Evolutionary conservation across 2,113 vertebrate genomes (phyloP), one percentile per base, ranked within the genome.

Genomic region (Gnathonemus echidnorhynchus): DNA sequence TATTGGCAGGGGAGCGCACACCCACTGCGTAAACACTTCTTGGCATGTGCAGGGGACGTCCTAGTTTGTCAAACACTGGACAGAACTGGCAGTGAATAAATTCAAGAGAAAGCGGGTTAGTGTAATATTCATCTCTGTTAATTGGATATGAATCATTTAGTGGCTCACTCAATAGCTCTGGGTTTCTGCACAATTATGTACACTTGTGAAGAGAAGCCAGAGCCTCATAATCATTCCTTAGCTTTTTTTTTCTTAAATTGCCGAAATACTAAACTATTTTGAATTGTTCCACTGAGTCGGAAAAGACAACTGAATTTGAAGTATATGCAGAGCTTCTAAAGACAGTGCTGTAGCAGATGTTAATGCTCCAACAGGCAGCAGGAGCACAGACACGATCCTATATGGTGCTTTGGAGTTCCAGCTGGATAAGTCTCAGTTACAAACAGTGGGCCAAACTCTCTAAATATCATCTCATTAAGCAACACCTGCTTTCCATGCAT

Each of bases 401-500:
- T 27, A 35, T 35, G 27, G 10, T 13, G 27, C 24, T 24, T 42
- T 46, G 45, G 45, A 17, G 85, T 87, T 87, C 48, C 85, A 87
- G 85, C 46, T 87, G 85, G 85, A 87, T 52, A 27, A 24, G 49
- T 45, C n/a, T 87, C 85, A 87, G 49, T 87, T 48, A 87, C 24
- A n/a, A 87, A 52, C 48, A 87, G 85, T 11, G 52, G 85, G 85
- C 85, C 85, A 87, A n/a, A 87, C 46, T 50, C 85, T 24, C 49
- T 5, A 87, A 52, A 87, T 19, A 87, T 52, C 85, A 52, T 49
- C 49, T 87, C 85, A 87, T 87, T 87, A 87, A 46, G 85, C 24
- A 46, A 52, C 85, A 87, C 85, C 85, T 87, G 49, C 50, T 87
- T 87, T 52, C 49, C 86, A 87, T n/a, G 5, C 50, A 35, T 87